phyloP scores from a whole-genome alignment of 2,797 vertebrate species.

The Dendrocincla fuliginosa region DNA sequence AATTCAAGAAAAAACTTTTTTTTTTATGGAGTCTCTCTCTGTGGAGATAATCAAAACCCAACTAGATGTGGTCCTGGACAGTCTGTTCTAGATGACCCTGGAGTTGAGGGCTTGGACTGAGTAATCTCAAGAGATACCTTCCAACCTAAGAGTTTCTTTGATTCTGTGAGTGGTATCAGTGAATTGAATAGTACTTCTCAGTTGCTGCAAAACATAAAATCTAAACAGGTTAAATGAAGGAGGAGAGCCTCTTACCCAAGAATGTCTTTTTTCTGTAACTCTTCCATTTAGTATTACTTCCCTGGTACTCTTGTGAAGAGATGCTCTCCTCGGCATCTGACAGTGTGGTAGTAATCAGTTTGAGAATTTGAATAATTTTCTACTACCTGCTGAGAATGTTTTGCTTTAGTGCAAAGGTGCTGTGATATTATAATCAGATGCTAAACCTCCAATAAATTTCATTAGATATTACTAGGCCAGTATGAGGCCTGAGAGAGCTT shows the following conservation, averaged over 20 bases:
- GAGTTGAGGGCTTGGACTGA: not conserved
- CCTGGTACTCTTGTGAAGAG: not conserved
- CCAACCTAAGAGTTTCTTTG: not conserved
- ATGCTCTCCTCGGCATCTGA: not conserved
- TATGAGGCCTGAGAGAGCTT: not conserved
- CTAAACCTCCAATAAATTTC: not conserved
- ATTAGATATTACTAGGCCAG: not conserved
- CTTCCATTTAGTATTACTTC: not conserved
- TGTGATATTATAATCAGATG: not conserved
- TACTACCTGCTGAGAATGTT: not conserved
- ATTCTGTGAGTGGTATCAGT: not conserved
- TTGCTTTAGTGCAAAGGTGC: not conserved
- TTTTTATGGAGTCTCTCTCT: not conserved
- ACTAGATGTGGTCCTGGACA: not conserved
- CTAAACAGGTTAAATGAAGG: not conserved
- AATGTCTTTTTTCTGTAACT: fast-evolving
- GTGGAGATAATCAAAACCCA: not conserved
- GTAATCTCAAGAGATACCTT: not conserved
- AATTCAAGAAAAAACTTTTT: not conserved
- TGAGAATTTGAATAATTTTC: not conserved
- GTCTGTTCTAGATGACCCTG: not conserved
- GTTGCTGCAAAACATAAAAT: not conserved
- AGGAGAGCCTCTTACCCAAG: not conserved
- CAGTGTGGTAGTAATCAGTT: not conserved
- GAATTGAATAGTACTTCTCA: not conserved